A percentile compares a stretch with the other conserved stretches of the same genome.
Conservation (phyloP, 2,888 invertebrate genomes). For the Limnephilus rhombicus region DNA sequence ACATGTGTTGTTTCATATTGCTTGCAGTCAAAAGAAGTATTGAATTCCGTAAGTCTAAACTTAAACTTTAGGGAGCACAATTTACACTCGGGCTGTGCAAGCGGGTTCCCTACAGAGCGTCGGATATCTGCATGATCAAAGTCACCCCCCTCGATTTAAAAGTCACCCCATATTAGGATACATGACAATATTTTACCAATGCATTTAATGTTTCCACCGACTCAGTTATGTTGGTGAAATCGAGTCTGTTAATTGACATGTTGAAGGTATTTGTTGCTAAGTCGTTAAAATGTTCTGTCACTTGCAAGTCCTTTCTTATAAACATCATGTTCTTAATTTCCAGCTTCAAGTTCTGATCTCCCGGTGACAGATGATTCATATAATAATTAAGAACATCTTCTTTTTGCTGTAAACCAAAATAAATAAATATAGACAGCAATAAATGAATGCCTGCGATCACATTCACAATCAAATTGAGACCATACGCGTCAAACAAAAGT, state of each 20-base stretch:
- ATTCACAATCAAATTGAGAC: too few relatives aligned
- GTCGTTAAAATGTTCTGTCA: slow-evolving; percentile 68
- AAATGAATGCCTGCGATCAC: too few relatives aligned
- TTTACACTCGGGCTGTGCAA: too few relatives aligned
- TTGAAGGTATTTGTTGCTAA: slow-evolving; percentile 67
- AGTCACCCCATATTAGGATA: background rate
- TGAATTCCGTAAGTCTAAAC: too few relatives aligned
- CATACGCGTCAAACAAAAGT: too few relatives aligned
- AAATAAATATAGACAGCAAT: background rate
- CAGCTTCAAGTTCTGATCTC: slow-evolving; percentile 70
- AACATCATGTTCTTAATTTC: slow-evolving; percentile 72
- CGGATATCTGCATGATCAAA: too few relatives aligned
- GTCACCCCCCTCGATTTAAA: too few relatives aligned
- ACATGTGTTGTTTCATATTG: too few relatives aligned
- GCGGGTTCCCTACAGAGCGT: too few relatives aligned
- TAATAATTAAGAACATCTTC: slow-evolving; percentile 69
- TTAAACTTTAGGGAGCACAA: too few relatives aligned
- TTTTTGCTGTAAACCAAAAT: slow-evolving; percentile 70
- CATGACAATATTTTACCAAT: slow-evolving; percentile 70
- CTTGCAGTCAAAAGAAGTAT: too few relatives aligned
- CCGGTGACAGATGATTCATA: slow-evolving; percentile 70
- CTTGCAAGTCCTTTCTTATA: slow-evolving; percentile 67
- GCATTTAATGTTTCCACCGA: slow-evolving; percentile 69
- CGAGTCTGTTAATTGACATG: slow-evolving; percentile 53
- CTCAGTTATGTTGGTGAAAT: slow-evolving; percentile 50